Percentiles rank a stretch among this genome's conserved stretches.
phyloP scores from a whole-genome alignment of 1,140 invertebrate species.

The Meloidogyne floridensis region DNA sequence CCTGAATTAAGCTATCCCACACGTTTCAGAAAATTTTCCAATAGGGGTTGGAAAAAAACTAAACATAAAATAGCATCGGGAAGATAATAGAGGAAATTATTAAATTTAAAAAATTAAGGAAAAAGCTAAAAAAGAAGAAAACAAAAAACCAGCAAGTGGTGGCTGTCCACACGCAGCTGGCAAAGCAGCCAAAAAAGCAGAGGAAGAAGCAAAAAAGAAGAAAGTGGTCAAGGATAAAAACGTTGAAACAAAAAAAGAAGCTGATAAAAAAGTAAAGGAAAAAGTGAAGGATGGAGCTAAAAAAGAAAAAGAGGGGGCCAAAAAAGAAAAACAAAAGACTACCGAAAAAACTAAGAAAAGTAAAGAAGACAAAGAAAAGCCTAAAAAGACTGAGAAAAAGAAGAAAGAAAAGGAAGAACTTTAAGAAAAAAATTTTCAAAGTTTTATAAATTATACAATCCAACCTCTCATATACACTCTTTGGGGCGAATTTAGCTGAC shows the following conservation, averaged over 20 bases:
- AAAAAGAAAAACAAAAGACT: slow-evolving; percentile 4
- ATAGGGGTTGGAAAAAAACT: no score
- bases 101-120: slow-evolving; percentile 27
- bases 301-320: not conserved
- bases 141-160: slow-evolving; percentile 14
- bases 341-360: not conserved
- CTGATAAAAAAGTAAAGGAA: slow-evolving; percentile 17
- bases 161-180: slow-evolving; percentile 37
- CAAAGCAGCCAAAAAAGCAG: slow-evolving; percentile 22
- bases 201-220: slow-evolving; percentile 33
- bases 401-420: slow-evolving; percentile 3
- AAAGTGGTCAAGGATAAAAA: slow-evolving; percentile 22
- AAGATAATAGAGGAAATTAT: slow-evolving; percentile 32
- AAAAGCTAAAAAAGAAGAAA: slow-evolving; percentile 7
- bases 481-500: no score
- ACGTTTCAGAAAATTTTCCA: no score
- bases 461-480: no score
- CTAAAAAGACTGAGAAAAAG: not conserved
- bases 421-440: not conserved
- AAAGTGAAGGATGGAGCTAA: slow-evolving; percentile 4
- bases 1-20: no score
- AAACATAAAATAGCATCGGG: not conserved
- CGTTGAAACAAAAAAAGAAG: slow-evolving; percentile 23
- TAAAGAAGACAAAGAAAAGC: not conserved
- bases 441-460: not conserved